phyloP scores from a whole-genome alignment of 2,888 invertebrate genomes.

The Anthophora plumipes region DNA sequence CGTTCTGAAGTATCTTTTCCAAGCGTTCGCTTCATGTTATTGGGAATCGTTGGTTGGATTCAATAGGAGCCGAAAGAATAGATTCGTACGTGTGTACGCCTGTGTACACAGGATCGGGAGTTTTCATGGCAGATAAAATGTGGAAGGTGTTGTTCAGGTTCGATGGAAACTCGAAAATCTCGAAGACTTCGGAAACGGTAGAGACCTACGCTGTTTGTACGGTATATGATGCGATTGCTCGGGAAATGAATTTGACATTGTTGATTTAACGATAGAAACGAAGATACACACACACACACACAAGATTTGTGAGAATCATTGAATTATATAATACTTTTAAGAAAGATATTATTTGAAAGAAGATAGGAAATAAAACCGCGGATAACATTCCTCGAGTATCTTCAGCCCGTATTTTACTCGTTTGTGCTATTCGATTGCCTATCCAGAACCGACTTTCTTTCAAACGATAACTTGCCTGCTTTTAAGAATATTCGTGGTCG shows the following conservation, averaged over 20 bases:
- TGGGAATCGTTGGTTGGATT: slow-evolving; percentile 47
- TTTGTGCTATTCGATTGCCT: slow-evolving; percentile 54
- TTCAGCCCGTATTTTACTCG: slow-evolving; percentile 61
- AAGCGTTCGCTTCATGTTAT: slow-evolving; percentile 48
- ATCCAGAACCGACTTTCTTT: slow-evolving; percentile 48
- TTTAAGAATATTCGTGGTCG: slow-evolving; percentile 21
- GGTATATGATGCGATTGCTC: neutral
- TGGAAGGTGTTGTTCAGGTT: neutral
- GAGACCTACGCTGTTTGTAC: neutral
- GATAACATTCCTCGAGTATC: slow-evolving; percentile 61
- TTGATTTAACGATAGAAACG: neutral
- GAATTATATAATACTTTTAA: too few relatives aligned
- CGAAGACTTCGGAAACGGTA: neutral
- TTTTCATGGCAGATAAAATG: neutral
- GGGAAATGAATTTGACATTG: slow-evolving; percentile 8
- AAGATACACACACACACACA: too few relatives aligned
- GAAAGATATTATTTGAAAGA: neutral
- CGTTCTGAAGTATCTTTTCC: slow-evolving; percentile 42
- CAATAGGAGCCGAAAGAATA: slow-evolving; percentile 47
- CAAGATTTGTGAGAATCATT: too few relatives aligned
- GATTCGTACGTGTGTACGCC: neutral
- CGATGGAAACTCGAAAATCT: neutral
- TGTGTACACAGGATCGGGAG: neutral
- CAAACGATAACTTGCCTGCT: slow-evolving; percentile 44
- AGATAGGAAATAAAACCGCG: slow-evolving; percentile 63